These are phyloP conservation scores for rat (Rattus norvegicus) DNA, from an alignment of 2,113 vertebrate species.

Conservation along the genomic window GRCr8 NC_086020.1:230173001-230173500, in stretches of 20 bases:
- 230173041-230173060: not conserved
- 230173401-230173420: not conserved
- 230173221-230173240: no score
- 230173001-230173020: not conserved
- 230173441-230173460: not conserved
- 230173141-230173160: not conserved
- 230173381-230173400: not conserved
- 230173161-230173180: not conserved
- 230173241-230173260: not conserved
- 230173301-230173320: not conserved
- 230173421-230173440: not conserved
- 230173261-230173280: not conserved
- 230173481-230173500: not conserved
- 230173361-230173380: not conserved
- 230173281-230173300: not conserved
- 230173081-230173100: not conserved
- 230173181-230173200: not conserved
- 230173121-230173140: not conserved
- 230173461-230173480: not conserved
- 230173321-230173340: not conserved
- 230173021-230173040: not conserved
- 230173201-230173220: not conserved
- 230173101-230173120: not conserved
- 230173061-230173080: not conserved
- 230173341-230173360: not conserved